These are phyloP conservation scores for Cepaea hortensis DNA, from an alignment of 2,888 invertebrate species.

Conservation along the genomic window DNA sequence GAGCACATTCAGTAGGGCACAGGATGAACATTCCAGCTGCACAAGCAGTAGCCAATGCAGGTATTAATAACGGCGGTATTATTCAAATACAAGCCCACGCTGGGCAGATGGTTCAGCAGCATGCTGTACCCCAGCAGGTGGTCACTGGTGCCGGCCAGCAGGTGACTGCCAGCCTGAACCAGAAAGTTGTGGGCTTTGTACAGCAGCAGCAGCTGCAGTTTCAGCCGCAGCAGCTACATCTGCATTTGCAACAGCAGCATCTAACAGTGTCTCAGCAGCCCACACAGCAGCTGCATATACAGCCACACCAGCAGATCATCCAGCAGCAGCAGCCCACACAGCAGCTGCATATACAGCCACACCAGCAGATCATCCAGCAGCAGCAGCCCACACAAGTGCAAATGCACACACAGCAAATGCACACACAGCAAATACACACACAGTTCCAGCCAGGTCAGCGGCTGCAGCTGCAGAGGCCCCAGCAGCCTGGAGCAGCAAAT, in stretches of 20 bases:
- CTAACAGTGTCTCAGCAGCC: slow-evolving; percentile 9
- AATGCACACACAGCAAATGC: not conserved
- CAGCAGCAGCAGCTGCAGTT: slow-evolving; percentile 45
- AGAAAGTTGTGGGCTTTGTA: slow-evolving; percentile 23
- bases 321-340: not conserved
- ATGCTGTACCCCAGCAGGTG: slow-evolving; percentile 4
- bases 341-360: slow-evolving; percentile 27
- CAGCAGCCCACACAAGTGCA: slow-evolving; percentile 5
- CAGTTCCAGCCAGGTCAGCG: slow-evolving; percentile 3
- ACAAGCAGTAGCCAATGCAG: slow-evolving; percentile 1
- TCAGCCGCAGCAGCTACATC: slow-evolving; percentile 27
- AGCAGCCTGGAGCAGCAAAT: not conserved
- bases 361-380: slow-evolving; percentile 11
- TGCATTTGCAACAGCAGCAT: slow-evolving; percentile 22
- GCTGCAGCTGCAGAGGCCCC: not conserved
- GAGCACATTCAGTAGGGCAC: slow-evolving; percentile 14
- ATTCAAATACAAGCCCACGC: not conserved
- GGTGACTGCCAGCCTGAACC: slow-evolving; percentile 12
- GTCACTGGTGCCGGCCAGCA: not conserved
- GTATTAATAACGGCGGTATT: slow-evolving; percentile 8
- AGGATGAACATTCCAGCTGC: slow-evolving; percentile 34
- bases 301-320: slow-evolving; percentile 32
- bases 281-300: slow-evolving; percentile 26
- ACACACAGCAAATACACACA: not conserved
- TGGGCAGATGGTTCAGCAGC: slow-evolving; percentile 16